Conservation (phyloP, 2,797 vertebrate species). For the Threskiornis aethiopicus region DNA sequence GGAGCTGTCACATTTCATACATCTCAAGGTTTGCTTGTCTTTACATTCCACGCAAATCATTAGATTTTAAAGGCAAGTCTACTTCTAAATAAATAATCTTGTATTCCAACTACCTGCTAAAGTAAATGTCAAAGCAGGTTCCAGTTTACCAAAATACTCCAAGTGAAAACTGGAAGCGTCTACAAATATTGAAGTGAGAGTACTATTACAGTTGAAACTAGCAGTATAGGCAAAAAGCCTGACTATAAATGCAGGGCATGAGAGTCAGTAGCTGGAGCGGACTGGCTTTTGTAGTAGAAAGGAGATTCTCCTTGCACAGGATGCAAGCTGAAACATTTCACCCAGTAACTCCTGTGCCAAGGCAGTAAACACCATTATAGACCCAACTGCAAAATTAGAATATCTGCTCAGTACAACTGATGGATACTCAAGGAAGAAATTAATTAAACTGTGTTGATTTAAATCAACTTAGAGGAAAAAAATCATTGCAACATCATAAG, state of each 20-base stretch:
- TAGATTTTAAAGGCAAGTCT: not conserved
- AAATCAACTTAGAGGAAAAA: not conserved
- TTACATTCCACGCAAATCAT: not conserved
- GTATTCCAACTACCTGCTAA: not conserved
- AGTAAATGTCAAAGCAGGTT: not conserved
- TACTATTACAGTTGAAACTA: not conserved
- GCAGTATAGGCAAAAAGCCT: not conserved
- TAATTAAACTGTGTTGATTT: not conserved
- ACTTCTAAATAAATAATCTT: not conserved
- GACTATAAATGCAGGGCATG: not conserved
- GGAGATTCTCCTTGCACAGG: not conserved
- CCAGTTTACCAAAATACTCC: not conserved
- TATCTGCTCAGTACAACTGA: not conserved
- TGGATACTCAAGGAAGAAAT: not conserved
- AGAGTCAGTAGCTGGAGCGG: not conserved
- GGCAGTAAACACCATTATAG: not conserved
- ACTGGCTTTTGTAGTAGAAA: not conserved
- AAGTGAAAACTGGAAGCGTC: not conserved
- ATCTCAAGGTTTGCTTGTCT: not conserved
- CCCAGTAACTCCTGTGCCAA: not conserved
- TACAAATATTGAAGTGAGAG: not conserved
- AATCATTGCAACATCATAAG: not conserved
- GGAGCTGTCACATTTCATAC: not conserved
- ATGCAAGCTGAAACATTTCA: not conserved
- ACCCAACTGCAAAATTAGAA: not conserved